Evolutionary conservation across 2,797 vertebrate species (phyloP).

Genomic region (Meda fulgida): DNA sequence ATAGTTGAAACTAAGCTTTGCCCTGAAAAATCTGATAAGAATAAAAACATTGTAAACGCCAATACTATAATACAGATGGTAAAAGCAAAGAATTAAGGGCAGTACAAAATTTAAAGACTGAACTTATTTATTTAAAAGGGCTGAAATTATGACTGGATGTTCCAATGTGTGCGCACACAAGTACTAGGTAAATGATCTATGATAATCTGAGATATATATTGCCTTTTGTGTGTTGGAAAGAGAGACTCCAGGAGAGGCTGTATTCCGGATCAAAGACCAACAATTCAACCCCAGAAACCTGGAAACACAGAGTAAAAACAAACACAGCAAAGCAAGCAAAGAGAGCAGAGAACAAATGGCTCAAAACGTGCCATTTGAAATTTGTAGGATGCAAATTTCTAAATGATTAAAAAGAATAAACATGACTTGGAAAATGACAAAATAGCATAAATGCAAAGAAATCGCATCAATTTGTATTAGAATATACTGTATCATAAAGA

Average conservation of each 20-base stretch:
- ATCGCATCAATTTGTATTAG: not conserved
- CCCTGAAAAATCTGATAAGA: not conserved
- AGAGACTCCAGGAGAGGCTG: conserved; percentile 74
- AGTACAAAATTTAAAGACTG: not conserved
- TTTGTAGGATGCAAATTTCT: not conserved
- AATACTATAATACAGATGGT: not conserved
- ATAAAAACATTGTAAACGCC: not conserved
- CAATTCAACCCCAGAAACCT: conserved; percentile 33
- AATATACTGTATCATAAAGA: not conserved
- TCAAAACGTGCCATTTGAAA: conserved; percentile 4
- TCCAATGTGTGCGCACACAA: not conserved
- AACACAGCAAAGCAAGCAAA: conserved; percentile 11
- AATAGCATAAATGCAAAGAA: not conserved
- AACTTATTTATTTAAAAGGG: not conserved
- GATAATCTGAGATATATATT: not conserved
- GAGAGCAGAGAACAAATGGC: conserved; percentile 30
- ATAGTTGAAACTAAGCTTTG: not conserved
- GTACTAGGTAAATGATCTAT: not conserved
- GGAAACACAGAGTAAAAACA: conserved; percentile 35
- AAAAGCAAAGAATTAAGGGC: not conserved
- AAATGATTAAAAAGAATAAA: not conserved
- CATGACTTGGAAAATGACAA: not conserved
- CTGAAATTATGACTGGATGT: not conserved
- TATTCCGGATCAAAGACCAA: conserved; percentile 81
- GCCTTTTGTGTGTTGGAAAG: conserved; percentile 35